phyloP scores from a whole-genome alignment of 2,888 invertebrate species.

The Capitulum mitella region DNA sequence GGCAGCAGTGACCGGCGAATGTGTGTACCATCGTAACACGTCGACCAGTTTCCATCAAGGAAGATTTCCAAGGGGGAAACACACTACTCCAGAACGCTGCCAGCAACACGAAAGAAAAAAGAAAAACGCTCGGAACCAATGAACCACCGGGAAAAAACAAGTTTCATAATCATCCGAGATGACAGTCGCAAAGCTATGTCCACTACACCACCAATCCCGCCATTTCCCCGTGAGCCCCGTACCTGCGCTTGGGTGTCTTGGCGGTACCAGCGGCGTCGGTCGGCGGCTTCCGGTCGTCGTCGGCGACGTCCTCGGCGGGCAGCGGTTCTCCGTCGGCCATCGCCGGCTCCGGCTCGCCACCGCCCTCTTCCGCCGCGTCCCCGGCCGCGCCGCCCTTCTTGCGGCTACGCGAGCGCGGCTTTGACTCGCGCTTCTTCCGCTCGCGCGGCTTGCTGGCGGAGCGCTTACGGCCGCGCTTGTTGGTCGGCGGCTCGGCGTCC shows the following conservation, averaged over 20 bases:
- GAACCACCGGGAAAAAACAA: no score
- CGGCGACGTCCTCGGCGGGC: neutral
- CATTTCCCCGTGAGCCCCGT: neutral
- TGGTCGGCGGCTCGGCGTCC: neutral
- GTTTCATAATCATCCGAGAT: no score
- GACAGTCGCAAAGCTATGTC: no score
- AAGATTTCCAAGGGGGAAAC: no score
- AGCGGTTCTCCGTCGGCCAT: neutral
- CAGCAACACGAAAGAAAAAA: no score
- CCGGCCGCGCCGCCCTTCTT: neutral
- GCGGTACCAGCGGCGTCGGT: neutral
- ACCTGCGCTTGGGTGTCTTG: slow-evolving; percentile 19
- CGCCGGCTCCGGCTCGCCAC: neutral
- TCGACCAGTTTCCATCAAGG: no score
- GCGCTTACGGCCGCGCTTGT: neutral
- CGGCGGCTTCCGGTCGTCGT: neutral
- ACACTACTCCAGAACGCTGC: no score
- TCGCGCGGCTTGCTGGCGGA: slow-evolving; percentile 7
- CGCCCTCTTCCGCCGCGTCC: neutral
- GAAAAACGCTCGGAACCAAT: no score
- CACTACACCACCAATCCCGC: no score
- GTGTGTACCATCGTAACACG: no score
- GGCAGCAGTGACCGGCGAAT: no score
- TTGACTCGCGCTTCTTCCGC: slow-evolving; percentile 14
- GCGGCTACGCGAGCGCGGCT: neutral